phyloP scores from a whole-genome alignment of 2,888 invertebrate species.

The Limnephilus lunatus region DNA sequence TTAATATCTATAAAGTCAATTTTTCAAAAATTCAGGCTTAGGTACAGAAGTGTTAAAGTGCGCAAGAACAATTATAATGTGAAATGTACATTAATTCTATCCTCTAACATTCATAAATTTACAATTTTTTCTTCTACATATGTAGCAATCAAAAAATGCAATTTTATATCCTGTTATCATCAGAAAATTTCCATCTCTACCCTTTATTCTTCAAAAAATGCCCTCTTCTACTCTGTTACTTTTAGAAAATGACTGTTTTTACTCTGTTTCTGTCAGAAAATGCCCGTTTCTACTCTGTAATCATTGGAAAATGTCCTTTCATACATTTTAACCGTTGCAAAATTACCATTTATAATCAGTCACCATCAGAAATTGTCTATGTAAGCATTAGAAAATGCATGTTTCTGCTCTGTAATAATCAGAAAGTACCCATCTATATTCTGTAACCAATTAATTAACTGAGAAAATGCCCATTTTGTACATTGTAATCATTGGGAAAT shows the following conservation, averaged over 20 bases:
- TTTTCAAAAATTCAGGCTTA: too few species aligned
- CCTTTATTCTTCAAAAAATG: background rate
- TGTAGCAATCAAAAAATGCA: too few species aligned
- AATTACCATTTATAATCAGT: background rate
- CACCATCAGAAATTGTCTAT: background rate
- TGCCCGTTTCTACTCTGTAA: background rate
- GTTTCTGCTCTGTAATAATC: background rate
- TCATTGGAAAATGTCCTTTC: too few species aligned
- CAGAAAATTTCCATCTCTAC: background rate
- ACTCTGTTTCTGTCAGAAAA: background rate
- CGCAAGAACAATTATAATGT: too few species aligned
- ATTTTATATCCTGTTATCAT: background rate
- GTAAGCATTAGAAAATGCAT: background rate
- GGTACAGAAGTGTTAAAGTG: background rate
- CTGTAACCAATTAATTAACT: too few species aligned
- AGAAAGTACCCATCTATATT: too few species aligned
- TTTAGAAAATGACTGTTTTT: background rate
- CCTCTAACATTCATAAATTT: background rate
- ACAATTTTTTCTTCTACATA: too few species aligned
- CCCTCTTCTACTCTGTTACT: too few species aligned
- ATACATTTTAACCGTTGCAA: background rate
- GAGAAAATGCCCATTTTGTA: too few species aligned
- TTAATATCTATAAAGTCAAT: too few species aligned
- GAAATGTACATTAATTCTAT: background rate
- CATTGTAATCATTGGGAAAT: too few species aligned